Conservation (phyloP, 1,140 invertebrate genomes). For the Ceratina calcarata region DNA sequence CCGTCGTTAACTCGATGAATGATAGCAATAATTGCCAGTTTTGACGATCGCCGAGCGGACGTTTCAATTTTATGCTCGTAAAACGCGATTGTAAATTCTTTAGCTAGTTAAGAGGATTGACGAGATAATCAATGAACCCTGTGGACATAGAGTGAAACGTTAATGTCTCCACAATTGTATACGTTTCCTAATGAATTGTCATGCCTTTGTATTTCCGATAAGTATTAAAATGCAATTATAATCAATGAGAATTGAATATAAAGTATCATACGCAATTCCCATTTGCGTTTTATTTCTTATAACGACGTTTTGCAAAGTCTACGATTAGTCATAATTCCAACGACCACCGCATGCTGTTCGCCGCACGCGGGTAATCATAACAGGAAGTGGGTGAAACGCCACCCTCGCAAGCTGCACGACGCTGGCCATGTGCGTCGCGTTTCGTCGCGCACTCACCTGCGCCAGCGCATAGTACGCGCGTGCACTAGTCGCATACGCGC, state of each 20-base stretch:
- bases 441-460: conserved; percentile 25
- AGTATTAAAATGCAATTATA: no score
- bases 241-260: no score
- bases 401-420: conserved; percentile 60
- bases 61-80: not conserved
- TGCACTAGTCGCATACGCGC: conserved; percentile 47
- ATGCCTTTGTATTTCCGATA: no score
- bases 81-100: no score
- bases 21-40: conserved; percentile 22
- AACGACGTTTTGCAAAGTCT: no score
- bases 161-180: no score
- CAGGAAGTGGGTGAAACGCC: conserved; percentile 64
- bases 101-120: not conserved
- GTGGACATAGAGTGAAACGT: no score
- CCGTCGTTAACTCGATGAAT: not conserved
- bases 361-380: conserved; percentile 64
- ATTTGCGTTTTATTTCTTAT: no score
- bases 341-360: not conserved
- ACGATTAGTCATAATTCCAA: conserved; percentile 14
- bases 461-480: conserved; percentile 12
- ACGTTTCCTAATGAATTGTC: no score
- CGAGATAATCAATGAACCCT: no score
- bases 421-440: conserved; percentile 35
- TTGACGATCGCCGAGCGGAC: not conserved
- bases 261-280: no score